Evolutionary conservation across 2,888 invertebrate species (phyloP).

Genomic region (Phasia obesa): DNA sequence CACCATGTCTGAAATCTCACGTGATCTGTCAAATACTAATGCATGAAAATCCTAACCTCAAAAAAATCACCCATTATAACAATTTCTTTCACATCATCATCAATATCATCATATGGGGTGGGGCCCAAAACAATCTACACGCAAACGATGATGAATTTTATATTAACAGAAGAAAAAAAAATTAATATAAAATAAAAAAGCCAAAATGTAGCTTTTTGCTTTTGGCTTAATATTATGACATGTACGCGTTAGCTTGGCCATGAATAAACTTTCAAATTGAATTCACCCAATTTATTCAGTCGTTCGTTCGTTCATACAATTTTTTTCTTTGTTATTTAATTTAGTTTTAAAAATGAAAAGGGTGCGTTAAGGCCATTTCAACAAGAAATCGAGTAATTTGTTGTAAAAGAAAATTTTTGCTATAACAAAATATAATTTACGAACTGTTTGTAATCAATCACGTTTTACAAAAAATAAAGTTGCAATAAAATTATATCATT

Average conservation of each 20-base stretch:
- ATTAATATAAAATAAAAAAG: neutral
- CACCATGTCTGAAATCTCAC: too few species aligned
- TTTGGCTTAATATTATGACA: slow-evolving; percentile 43
- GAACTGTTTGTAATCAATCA: too few species aligned
- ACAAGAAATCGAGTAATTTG: neutral
- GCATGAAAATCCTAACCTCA: too few species aligned
- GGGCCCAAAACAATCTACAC: slow-evolving; percentile 17
- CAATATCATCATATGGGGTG: slow-evolving; percentile 18
- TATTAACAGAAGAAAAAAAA: slow-evolving; percentile 24
- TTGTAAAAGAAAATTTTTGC: too few species aligned
- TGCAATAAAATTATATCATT: too few species aligned
- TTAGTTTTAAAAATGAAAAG: slow-evolving; percentile 2
- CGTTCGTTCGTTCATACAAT: neutral
- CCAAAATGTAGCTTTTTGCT: slow-evolving; percentile 24
- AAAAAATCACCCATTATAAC: neutral
- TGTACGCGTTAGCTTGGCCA: slow-evolving; percentile 12
- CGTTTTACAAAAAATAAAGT: too few species aligned
- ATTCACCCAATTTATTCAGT: slow-evolving; percentile 30
- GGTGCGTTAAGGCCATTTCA: neutral
- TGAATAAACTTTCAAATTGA: slow-evolving; percentile 18
- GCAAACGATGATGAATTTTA: slow-evolving; percentile 53
- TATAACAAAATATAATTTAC: too few species aligned
- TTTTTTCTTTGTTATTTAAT: slow-evolving; percentile 4
- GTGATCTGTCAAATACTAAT: too few species aligned
- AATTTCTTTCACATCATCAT: slow-evolving; percentile 32